Evolutionary conservation across 1,140 invertebrate genomes (phyloP), one percentile per base, ranked within the genome.

Genomic region (Galendromus occidentalis): DNA sequence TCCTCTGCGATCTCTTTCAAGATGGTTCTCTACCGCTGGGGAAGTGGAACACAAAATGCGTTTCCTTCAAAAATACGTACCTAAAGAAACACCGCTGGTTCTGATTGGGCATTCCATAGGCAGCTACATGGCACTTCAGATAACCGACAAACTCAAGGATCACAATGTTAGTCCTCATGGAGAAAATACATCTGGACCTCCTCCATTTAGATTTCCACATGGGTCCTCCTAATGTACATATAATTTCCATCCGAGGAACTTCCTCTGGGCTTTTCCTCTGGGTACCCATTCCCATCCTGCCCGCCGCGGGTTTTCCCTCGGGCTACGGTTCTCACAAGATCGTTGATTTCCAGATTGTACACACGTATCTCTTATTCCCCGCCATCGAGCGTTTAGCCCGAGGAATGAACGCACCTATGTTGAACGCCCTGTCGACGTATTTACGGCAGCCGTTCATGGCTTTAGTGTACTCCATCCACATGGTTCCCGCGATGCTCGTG

Each of bases 61-160:
- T 44, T 89, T 91, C 74, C 82, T 91, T 44, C 77, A 81, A 66
- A 79, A 83, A 66, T 83, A 83, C 71, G 76, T 88, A 64, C 86
- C 87, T 5, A 69, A 76, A 44, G 76, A 84, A 74, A 79, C 81
- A 0, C 81, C 79, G 70, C 71, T 92, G 2, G 81, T 87, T 74
- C 70, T 90, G 0, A 79, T 91, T 68, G 87, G 85, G 1, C 88
- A 91, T 79, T 91, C 88, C 0, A 85, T 91, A 71, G 88, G 88
- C 1, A 79, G 81, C 68, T 87, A 88, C 79, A 84, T 90, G 68
- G 80, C 82, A 66, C 72, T 88, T 17, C 82, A 90, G 69, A 71
- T 89, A 22, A 70, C 91, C 4, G 80, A 85, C 69, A 72, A 68
- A 30, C 64, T 67, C 42, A 65, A 67, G 22, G 47, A 68, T 66